Conservation (phyloP, 2,113 vertebrate species). For the Scomber scombrus region DNA sequence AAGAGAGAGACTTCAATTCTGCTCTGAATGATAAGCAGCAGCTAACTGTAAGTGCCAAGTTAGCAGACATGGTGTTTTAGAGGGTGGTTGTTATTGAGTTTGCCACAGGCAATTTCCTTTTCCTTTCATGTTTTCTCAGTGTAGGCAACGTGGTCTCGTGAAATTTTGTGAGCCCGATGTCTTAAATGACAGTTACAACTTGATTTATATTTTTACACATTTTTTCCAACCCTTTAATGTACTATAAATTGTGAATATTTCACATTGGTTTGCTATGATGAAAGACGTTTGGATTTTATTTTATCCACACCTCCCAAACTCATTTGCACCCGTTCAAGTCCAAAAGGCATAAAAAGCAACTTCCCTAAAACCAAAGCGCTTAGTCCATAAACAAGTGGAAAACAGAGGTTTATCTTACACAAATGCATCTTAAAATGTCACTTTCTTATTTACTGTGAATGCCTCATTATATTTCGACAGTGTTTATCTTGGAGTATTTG, state of each 20-base stretch:
- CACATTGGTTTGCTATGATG: neutral
- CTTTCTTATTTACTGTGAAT: neutral
- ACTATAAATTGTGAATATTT: conserved; percentile 1
- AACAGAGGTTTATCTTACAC: neutral
- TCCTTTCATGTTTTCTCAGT: conserved; percentile 44
- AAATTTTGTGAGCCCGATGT: conserved; percentile 24
- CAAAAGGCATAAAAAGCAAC: neutral
- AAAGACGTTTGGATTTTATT: conserved; percentile 4
- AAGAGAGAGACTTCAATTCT: conserved; percentile 44
- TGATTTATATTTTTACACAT: conserved; percentile 37
- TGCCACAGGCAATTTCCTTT: conserved; percentile 46
- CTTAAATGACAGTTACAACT: conserved; percentile 17
- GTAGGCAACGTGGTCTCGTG: conserved; percentile 4
- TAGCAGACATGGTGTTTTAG: conserved; percentile 34
- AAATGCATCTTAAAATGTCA: neutral
- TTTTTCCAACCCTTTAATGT: conserved; percentile 9
- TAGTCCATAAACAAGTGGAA: neutral
- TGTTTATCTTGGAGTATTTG: too few relatives aligned
- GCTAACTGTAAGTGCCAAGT: conserved; percentile 36
- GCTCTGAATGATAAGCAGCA: conserved; percentile 52
- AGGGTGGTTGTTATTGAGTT: conserved; percentile 37
- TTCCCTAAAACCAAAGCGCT: neutral
- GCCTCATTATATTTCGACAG: neutral
- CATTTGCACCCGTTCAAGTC: neutral
- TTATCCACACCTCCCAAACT: neutral